Percentiles rank a stretch among this genome's conserved stretches.
phyloP scores from a whole-genome alignment of 92 coral and sea anemone genomes.

The Heliopora coerulea region DNA sequence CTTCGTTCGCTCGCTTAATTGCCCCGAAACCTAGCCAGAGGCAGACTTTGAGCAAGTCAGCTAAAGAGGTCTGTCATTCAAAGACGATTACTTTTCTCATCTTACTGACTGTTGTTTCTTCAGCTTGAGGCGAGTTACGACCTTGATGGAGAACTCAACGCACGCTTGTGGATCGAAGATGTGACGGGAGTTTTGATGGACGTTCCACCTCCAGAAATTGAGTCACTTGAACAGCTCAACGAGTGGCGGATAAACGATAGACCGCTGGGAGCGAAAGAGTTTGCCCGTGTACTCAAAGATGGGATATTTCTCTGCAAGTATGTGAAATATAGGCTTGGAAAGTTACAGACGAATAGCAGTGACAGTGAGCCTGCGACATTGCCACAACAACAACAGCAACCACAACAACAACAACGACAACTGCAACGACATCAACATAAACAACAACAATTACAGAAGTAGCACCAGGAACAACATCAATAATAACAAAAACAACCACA shows the following conservation, averaged over 20 bases:
- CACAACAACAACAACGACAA: too few species aligned
- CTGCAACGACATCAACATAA: too few species aligned
- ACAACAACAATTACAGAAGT: too few species aligned
- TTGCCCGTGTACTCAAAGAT: constrained; percentile 62
- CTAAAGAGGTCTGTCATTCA: too few species aligned
- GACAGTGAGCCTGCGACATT: neutral
- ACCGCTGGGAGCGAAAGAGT: constrained; percentile 33
- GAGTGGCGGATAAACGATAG: constrained; percentile 40
- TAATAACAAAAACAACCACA: too few species aligned
- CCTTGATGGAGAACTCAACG: constrained; percentile 59
- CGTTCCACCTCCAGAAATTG: constrained; percentile 34
- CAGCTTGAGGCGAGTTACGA: constrained; percentile 78
- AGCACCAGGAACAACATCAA: too few species aligned
- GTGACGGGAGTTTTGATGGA: constrained; percentile 49
- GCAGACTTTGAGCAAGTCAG: too few species aligned
- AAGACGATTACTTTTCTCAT: neutral
- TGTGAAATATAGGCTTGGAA: too few species aligned
- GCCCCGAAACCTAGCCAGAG: too few species aligned
- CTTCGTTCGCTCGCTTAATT: too few species aligned
- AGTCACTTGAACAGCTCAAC: constrained; percentile 37
- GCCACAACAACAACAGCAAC: too few species aligned
- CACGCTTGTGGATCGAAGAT: constrained; percentile 65
- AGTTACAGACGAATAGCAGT: neutral
- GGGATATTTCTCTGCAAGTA: constrained; percentile 82
- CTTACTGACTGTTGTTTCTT: neutral